Base-by-base conservation (phyloP, 2,797 vertebrate species). In the Ctenopoma kingsleyae region DNA sequence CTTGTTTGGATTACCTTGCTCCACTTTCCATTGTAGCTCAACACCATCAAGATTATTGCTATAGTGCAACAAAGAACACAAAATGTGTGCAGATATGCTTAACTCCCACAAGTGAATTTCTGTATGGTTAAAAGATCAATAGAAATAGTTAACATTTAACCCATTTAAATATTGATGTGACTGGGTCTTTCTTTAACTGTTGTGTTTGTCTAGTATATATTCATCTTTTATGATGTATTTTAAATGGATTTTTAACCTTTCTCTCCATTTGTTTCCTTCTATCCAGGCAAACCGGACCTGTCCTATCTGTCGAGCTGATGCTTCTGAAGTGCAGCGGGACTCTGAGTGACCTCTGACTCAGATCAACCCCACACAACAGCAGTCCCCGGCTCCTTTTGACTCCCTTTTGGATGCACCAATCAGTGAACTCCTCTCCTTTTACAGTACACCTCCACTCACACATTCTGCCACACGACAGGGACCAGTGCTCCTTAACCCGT, bases 231-330 rank as follows among this genome's bases (percentile, higher is more conserved):
- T 12, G 35, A 12, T 36, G 3, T 12, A 3, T 32, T 32, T 32
- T 8, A 32, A 32, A 9, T 10, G 25, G 25, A 8, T 8, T 32
- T 32, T 32, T 10, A 32, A 32, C 7, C 8, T 32, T 32, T 38
- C 12, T 35, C 40, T 43, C 8, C 17, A 3, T 46, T 71, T 12
- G 67, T 38, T 65, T 9, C 38, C 40, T 74, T 77, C 1, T 80
- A 51, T 56, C 56, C 88, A 99, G 98, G 96, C 96, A 47, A 99
- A 99, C 91, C 94, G 98, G 83, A 99, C 96, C 77, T 98, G 97
- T 90, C 96, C 98, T 1, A 99, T 99, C 89, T 99, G 97, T 89
- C 95, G 97, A 94, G 98, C 98, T 67, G 97, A 99, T 78, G 96
- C 97, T 81, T 99, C 97, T 0, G 97, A 98, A 94, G 95, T 98